Conservation (phyloP, 2,113 vertebrate species). For the Bucco capensis region DNA sequence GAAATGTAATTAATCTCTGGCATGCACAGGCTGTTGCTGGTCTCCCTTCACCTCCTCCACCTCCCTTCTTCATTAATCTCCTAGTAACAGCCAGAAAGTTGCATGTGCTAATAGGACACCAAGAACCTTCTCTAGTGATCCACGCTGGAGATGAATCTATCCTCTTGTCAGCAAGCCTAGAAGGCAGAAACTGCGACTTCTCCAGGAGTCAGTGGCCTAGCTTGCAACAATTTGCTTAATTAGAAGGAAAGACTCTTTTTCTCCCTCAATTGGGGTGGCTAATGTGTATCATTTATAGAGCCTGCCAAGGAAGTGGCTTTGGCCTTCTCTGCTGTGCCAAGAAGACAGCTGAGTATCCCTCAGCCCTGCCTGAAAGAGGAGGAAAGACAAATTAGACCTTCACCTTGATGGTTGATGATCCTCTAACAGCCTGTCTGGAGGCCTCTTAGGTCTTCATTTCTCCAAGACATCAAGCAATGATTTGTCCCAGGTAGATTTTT, state of each 20-base stretch:
- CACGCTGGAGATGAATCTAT: neutral
- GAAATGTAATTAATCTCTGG: constrained; percentile 2
- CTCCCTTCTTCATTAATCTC: neutral
- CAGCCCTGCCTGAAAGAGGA: neutral
- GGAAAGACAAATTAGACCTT: neutral
- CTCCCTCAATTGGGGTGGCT: neutral
- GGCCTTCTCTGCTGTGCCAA: neutral
- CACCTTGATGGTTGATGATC: neutral
- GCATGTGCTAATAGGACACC: neutral
- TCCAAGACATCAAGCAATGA: neutral
- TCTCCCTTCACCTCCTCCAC: neutral
- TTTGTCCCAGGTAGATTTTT: neutral
- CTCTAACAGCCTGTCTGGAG: neutral
- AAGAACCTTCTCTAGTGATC: neutral
- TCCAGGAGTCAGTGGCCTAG: neutral
- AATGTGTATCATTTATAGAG: neutral
- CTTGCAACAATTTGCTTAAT: constrained; percentile 8
- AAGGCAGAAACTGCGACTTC: neutral
- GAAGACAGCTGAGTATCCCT: neutral
- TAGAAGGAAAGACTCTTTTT: constrained; percentile 18
- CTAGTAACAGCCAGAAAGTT: neutral
- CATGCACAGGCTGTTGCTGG: neutral
- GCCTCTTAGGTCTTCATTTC: neutral
- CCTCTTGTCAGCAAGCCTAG: constrained; percentile 1
- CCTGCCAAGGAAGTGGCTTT: neutral